Evolutionary conservation across 2,888 invertebrate genomes (phyloP).

Genomic region (Pristionchus exspectatus): DNA sequence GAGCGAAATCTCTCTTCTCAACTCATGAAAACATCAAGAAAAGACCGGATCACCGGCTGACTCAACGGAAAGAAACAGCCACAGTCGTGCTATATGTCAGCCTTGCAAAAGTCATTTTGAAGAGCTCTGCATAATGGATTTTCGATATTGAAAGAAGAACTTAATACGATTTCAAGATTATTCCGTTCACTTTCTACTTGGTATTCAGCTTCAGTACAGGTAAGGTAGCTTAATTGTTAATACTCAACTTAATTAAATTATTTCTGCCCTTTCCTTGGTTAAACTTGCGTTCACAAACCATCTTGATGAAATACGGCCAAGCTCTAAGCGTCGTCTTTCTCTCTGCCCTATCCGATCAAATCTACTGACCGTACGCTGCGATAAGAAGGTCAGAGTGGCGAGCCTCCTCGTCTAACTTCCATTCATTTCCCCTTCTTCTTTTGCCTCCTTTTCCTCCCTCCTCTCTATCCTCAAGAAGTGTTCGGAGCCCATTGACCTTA

Average conservation of each 20-base stretch:
- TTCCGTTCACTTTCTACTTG: not conserved
- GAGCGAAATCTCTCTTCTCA: not conserved
- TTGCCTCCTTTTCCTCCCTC: not conserved
- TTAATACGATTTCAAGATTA: not conserved
- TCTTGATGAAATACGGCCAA: not conserved
- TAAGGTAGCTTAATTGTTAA: too few species aligned
- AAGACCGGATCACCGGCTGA: not conserved
- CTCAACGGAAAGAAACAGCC: not conserved
- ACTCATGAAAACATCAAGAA: constrained; percentile 2
- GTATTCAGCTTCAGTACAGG: not conserved
- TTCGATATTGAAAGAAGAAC: not conserved
- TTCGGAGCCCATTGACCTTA: constrained; percentile 42
- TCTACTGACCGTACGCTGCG: not conserved
- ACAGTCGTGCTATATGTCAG: not conserved
- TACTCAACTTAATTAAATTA: not conserved
- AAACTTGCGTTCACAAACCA: not conserved
- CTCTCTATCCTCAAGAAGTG: not conserved
- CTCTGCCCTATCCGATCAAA: not conserved
- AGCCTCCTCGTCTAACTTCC: constrained; percentile 29
- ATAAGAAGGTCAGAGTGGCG: constrained; percentile 49
- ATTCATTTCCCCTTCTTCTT: not conserved
- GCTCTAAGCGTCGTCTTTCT: constrained; percentile 4
- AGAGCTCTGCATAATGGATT: not conserved
- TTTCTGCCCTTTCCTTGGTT: not conserved
- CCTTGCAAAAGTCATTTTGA: not conserved